A percentile compares a stretch with the other conserved stretches of the same genome.
Conservation (phyloP, 1,140 invertebrate species). For the Zaprionus ornatus region DNA sequence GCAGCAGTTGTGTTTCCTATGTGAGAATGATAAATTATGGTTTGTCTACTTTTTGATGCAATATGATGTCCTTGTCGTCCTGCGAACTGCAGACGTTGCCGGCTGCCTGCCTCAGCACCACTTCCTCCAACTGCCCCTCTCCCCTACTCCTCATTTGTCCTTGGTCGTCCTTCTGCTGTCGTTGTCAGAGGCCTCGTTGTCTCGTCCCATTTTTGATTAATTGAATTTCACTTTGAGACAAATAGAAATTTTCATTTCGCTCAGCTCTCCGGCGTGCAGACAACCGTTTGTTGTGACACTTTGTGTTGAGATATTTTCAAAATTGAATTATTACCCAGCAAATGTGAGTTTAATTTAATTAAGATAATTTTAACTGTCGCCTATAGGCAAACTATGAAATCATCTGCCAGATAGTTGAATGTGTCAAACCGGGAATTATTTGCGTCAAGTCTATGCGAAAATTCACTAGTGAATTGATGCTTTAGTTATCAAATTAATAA, state of each 20-base stretch:
- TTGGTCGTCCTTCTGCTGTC: neutral
- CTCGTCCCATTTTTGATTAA: constrained; percentile 71
- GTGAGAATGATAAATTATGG: constrained; percentile 75
- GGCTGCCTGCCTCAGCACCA: neutral
- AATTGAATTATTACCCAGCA: constrained; percentile 66
- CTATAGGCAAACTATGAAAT: neutral
- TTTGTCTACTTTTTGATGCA: constrained; percentile 73
- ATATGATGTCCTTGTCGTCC: constrained; percentile 68
- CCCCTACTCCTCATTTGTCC: neutral
- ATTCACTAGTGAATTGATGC: neutral
- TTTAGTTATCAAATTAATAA: neutral
- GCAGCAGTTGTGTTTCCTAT: constrained; percentile 32
- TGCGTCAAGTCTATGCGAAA: neutral
- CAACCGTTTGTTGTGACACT: constrained; percentile 73
- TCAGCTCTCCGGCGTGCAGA: constrained; percentile 13
- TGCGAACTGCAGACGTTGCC: constrained; percentile 1
- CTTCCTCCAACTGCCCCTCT: neutral
- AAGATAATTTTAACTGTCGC: constrained; percentile 5
- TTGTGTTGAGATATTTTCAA: constrained; percentile 40
- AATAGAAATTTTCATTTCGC: constrained; percentile 69
- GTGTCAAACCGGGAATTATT: neutral
- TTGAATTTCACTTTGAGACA: constrained; percentile 71
- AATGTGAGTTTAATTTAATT: constrained; percentile 54
- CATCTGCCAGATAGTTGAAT: neutral
- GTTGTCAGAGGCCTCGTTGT: constrained; percentile 18